Conservation (phyloP, 1,140 invertebrate genomes). For the Euura lappo region DNA sequence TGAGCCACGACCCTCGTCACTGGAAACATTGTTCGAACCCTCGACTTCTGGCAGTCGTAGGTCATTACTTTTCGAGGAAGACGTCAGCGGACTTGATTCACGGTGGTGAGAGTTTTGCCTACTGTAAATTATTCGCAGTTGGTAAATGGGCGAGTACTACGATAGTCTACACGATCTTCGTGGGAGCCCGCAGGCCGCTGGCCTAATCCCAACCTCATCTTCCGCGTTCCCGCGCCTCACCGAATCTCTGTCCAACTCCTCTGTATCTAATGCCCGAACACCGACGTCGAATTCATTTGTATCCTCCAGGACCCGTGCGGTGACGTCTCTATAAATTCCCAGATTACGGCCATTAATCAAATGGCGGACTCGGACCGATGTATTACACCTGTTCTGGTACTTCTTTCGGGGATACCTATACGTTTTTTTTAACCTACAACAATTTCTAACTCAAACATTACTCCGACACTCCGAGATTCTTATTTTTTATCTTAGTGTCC, state of each 20-base stretch:
- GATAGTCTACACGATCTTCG: constrained; percentile 30
- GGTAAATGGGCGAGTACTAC: not conserved
- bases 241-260: constrained; percentile 16
- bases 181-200: constrained; percentile 38
- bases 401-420: not conserved
- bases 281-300: constrained; percentile 9
- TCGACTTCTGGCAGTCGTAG: not conserved
- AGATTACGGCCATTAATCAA: constrained; percentile 13
- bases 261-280: not conserved
- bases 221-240: constrained; percentile 20
- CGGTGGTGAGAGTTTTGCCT: not conserved
- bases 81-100: not conserved
- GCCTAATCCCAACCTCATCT: constrained; percentile 34
- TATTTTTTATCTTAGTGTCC: not conserved
- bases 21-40: not conserved
- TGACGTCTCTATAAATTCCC: constrained; percentile 13
- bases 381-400: constrained; percentile 1
- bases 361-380: not conserved
- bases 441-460: not conserved
- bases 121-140: not conserved
- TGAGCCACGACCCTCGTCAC: not conserved
- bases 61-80: not conserved
- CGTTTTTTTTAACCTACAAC: not conserved
- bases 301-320: constrained; percentile 1
- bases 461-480: not conserved